A percentile compares a stretch with the other conserved stretches of the same genome.
These are phyloP conservation scores for Varecia variegata DNA, from an alignment of 2,797 vertebrate genomes.

Conservation along the genomic window DNA sequence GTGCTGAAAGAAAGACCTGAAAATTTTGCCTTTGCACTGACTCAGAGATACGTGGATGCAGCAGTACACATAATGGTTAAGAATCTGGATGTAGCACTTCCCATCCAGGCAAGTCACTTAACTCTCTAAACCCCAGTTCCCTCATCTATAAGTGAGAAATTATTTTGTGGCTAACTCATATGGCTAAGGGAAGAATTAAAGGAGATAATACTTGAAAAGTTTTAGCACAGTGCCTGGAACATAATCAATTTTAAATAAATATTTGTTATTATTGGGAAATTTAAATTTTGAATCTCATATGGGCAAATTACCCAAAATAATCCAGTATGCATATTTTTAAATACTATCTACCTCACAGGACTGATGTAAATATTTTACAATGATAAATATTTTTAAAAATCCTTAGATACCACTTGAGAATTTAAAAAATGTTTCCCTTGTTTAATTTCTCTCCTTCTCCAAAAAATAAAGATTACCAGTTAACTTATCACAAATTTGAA, in stretches of 20 bases:
- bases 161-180: not conserved
- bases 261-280: not conserved
- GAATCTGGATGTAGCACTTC: not conserved
- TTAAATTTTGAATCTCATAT: conserved; percentile 41
- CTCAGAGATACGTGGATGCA: not conserved
- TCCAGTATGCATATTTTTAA: not conserved
- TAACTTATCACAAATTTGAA: conserved; percentile 36
- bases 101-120: not conserved
- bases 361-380: conserved; percentile 8
- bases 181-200: conserved; percentile 19
- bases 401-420: not conserved
- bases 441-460: not conserved
- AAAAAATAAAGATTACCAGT: conserved; percentile 12
- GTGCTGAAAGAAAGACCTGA: not conserved
- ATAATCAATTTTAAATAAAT: conserved; percentile 45
- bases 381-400: not conserved
- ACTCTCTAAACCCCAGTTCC: not conserved
- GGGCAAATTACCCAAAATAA: conserved; percentile 24
- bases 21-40: not conserved
- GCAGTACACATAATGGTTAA: not conserved
- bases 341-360: not conserved
- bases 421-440: not conserved
- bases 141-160: conserved; percentile 52
- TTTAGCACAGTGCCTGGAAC: not conserved
- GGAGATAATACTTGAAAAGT: not conserved